Base-by-base conservation (phyloP, 37 sponge, comb jelly and placozoan genomes). In the Mnemiopsis leidyi region DNA sequence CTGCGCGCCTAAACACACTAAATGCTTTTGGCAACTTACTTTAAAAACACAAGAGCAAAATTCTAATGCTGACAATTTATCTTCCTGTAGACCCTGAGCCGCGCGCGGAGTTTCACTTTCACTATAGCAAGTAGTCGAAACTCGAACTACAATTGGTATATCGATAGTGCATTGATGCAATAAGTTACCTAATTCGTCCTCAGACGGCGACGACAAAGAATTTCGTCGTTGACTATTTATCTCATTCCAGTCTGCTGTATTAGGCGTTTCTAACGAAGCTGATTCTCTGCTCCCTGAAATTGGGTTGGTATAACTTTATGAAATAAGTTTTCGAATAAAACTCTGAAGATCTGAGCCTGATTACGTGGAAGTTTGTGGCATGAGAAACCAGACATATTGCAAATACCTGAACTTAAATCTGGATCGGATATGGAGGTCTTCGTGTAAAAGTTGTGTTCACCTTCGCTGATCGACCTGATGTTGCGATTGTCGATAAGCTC, bases 1-100 rank as follows among this genome's bases (percentile, higher is more conserved):
- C 61, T n/a, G 90, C 90, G 90, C 90, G 90, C 61, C 61, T 40
- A 85, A 85, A 39, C 90, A 85, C 90, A 85, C 90, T 85, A 85
- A 85, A 85, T 85, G 90, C 90, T 85, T 38, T 28, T 16, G n/a
- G 21, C 25, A 20, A 37, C 13, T 23, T 13, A 85, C 90, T 85
- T 85, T 85, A 36, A 0, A 26, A 7, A 13, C 30, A 39, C 23
- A 25, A 24, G 3, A 28, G 7, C 61, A 40, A 38, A 38, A n/a
- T 38, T 39, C 0, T 16, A 85, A 85, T 85, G 90, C 90, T 85
- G 25, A 38, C 33, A 40, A 13, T 38, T 23, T 39, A 2, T 85
- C 5, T 37, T 85, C 35, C 33, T 39, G 90, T 85, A 85, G 90
- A 85, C 90, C 90, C 21, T 18, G 35, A 20, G 32, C 34, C 34